Conservation (phyloP, 1,140 invertebrate genomes). For the Drosophila saltans region DNA sequence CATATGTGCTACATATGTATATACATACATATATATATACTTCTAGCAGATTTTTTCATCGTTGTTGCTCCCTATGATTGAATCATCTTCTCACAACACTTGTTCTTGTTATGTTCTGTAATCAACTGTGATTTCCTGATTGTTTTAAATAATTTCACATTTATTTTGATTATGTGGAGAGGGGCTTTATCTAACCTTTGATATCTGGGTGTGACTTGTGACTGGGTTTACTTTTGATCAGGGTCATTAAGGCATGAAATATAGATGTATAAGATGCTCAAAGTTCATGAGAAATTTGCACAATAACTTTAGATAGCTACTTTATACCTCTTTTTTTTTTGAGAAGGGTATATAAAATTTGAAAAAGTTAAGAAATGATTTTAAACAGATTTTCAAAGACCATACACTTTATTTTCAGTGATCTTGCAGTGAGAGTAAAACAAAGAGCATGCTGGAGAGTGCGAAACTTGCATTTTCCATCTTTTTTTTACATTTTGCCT, state of each 20-base stretch:
- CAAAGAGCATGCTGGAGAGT: not conserved
- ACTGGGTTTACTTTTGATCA: slow-evolving; percentile 48
- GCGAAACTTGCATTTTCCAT: not conserved
- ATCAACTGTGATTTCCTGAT: slow-evolving; percentile 63
- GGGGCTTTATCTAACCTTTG: slow-evolving; percentile 27
- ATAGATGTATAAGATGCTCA: not conserved
- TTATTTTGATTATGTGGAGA: slow-evolving; percentile 33
- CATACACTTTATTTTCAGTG: no score
- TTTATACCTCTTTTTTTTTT: not conserved
- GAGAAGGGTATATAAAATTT: no score
- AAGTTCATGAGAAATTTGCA: slow-evolving; percentile 9
- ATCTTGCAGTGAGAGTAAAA: not conserved
- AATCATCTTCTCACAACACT: slow-evolving; percentile 13
- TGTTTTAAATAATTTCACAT: slow-evolving; percentile 53
- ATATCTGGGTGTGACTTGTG: slow-evolving; percentile 32
- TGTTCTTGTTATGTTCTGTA: slow-evolving; percentile 24
- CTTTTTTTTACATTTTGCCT: not conserved
- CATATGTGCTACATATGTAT: no score
- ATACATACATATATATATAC: slow-evolving; percentile 6
- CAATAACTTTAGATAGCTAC: not conserved
- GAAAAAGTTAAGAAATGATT: no score
- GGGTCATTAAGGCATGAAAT: slow-evolving; percentile 24
- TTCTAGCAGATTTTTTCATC: slow-evolving; percentile 13
- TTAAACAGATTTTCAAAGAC: no score
- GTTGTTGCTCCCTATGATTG: not conserved